Evolutionary conservation across 2,113 vertebrate species (phyloP).

Genomic region (Naja naja): DNA sequence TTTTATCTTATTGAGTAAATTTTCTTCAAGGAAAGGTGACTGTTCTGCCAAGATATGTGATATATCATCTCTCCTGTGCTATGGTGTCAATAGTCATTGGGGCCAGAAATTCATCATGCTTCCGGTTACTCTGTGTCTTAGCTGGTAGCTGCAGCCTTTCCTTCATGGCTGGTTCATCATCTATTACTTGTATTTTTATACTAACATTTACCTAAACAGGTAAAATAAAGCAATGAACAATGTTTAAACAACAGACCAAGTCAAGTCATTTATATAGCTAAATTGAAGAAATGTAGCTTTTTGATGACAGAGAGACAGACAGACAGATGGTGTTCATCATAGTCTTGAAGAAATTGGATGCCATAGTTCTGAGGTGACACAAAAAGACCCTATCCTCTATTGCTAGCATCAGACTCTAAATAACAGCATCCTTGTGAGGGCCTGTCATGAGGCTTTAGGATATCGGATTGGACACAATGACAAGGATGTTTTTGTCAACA

Average conservation of each 20-base stretch:
- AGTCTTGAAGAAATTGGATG: not conserved
- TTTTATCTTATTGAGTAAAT: not conserved
- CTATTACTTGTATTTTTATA: not conserved
- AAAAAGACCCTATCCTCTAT: not conserved
- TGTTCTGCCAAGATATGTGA: not conserved
- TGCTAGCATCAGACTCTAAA: not conserved
- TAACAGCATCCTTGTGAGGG: not conserved
- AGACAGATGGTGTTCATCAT: not conserved
- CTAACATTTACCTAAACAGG: too few relatives aligned
- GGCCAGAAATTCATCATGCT: not conserved
- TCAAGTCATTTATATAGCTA: not conserved
- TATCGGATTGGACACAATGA: not conserved
- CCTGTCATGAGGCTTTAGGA: not conserved
- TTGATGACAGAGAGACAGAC: not conserved
- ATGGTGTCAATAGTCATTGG: not conserved
- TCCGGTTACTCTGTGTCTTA: not conserved
- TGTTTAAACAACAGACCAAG: not conserved
- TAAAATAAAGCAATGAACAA: not conserved
- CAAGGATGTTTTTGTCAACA: not conserved
- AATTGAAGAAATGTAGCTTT: not conserved
- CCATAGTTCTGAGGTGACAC: not conserved
- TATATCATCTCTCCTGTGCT: too few relatives aligned
- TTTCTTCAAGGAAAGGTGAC: not conserved
- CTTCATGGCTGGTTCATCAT: not conserved
- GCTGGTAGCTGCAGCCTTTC: not conserved